A percentile compares a stretch with the other conserved stretches of the same genome.
These are phyloP conservation scores for Drosophila heteroneura DNA, from an alignment of 2,888 invertebrate species.

Conservation along the genomic window DNA sequence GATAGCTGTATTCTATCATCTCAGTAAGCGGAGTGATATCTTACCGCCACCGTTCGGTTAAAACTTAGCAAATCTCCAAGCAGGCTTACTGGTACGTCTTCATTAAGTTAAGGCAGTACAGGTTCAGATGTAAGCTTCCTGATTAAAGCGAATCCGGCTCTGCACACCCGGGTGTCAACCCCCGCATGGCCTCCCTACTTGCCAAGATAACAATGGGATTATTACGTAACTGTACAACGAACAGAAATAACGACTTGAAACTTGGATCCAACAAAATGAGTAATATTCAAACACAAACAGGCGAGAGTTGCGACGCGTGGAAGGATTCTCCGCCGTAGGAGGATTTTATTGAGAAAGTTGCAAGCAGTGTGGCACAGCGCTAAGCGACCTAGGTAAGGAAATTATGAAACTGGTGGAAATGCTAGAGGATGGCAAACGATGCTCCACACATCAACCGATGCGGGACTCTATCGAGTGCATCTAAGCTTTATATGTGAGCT, in stretches of 20 bases:
- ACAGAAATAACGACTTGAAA: background rate
- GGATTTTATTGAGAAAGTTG: background rate
- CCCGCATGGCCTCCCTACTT: background rate
- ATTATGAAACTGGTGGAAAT: background rate
- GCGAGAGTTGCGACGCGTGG: background rate
- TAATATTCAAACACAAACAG: background rate
- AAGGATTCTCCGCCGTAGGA: background rate
- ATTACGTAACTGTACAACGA: background rate
- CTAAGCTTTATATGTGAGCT: background rate
- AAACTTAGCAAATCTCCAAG: background rate
- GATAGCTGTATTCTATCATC: background rate
- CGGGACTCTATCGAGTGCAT: background rate
- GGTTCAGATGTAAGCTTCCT: background rate
- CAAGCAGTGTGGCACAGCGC: no score
- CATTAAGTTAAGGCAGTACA: background rate
- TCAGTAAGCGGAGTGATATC: background rate
- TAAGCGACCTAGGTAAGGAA: background rate
- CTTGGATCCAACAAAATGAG: background rate
- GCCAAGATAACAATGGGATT: background rate
- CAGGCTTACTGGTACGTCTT: background rate
- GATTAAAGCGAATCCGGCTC: background rate
- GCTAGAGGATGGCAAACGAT: background rate
- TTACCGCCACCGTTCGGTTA: background rate
- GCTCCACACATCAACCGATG: background rate
- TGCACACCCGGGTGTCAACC: background rate